Evolutionary conservation across 2,888 invertebrate genomes (phyloP), one percentile per base, ranked within the genome.

Genomic region (Mesopsocus fuscifrons): DNA sequence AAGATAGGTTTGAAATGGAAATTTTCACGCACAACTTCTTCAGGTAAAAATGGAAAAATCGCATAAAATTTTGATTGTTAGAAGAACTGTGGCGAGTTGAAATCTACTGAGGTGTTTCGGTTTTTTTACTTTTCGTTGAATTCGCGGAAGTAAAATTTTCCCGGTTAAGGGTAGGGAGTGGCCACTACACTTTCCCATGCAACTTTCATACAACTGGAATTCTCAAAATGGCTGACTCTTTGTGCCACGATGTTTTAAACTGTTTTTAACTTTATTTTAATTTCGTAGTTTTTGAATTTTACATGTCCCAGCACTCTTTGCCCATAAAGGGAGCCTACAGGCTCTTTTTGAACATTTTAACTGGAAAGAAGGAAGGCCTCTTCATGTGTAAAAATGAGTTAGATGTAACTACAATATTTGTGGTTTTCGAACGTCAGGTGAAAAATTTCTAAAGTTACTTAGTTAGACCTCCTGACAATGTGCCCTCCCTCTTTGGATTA

Each of bases 171-270:
- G 17, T 20, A 18, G 38, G 38, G 38, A 38, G 38, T 38, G 38
- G 38, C 38, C 38, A 38, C 38, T 38, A 38, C 11, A 26, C 38
- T 38, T 38, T 38, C 20, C 38, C 20, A 17, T 21, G 21, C n/a
- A 38, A 38, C 17, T 38, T 38, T 38, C 20, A 38, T 21, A n/a
- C n/a, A 38, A 38, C 38, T 38, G 21, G 20, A 38, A 38, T 38
- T 20, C 38, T 18, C 38, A 38, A 38, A 38, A 38, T 38, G 38
- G 38, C 38, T 38, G 38, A 38, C 38, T n/a, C 20, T 38, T 38
- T 21, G 21, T 38, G 20, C 21, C 38, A 18, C 11, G 26, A 26
- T 26, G 26, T 26, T 26, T 26, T 26, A 6, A 26, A 6, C 6
- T 26, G 26, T 26, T 26, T 11, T 26, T n/a, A n/a, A n/a, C n/a